Conservation (phyloP, 2,797 vertebrate genomes). For the Dipus sagitta region DNA sequence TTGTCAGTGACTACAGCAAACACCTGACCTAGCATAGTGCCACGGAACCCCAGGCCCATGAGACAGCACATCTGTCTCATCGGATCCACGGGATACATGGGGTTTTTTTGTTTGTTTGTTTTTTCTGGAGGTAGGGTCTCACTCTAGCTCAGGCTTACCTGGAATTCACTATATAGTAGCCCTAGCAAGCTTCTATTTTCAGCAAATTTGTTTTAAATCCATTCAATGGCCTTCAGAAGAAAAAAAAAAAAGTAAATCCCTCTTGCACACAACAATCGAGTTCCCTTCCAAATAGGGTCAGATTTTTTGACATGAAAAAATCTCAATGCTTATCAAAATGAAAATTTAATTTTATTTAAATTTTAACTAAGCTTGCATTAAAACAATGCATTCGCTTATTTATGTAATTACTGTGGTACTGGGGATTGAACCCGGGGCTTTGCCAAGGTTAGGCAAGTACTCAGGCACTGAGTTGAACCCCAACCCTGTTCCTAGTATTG, state of each 20-base stretch:
- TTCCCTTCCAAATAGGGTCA: neutral
- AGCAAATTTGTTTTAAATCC: neutral
- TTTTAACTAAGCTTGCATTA: conserved; percentile 34
- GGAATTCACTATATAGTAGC: neutral
- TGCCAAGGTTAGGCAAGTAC: too few relatives aligned
- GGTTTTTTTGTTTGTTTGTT: too few relatives aligned
- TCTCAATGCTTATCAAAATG: conserved; percentile 38
- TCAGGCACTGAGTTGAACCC: neutral
- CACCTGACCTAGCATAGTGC: neutral
- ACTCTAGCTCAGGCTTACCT: too few relatives aligned
- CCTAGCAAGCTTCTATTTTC: neutral
- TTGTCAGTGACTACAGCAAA: neutral
- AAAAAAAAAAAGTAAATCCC: neutral
- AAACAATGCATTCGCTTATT: neutral
- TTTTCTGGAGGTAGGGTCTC: too few relatives aligned
- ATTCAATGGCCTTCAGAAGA: neutral
- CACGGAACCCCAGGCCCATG: neutral
- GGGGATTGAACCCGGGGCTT: too few relatives aligned
- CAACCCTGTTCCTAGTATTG: neutral
- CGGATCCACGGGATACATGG: neutral
- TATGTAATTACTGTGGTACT: too few relatives aligned
- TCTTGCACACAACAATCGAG: neutral
- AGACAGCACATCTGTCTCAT: neutral
- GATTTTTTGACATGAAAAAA: neutral
- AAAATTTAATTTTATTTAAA: conserved; percentile 40